Base-by-base conservation (phyloP, 2,797 vertebrate genomes). In the Trachurus trachurus region DNA sequence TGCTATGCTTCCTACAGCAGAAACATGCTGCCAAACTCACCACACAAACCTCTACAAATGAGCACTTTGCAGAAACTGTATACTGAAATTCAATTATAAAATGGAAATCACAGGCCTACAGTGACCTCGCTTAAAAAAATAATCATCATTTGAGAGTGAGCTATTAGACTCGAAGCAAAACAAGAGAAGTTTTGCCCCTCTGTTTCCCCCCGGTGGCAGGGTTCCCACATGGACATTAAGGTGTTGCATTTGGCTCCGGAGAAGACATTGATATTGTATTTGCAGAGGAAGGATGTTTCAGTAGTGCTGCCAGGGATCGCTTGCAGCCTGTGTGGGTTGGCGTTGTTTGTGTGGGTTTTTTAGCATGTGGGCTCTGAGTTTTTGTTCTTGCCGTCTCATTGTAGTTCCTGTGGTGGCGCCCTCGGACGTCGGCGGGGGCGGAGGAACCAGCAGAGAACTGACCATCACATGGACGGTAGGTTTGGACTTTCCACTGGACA, bases 401-500 rank as follows among this genome's bases (percentile, higher is more conserved):
- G 82, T 88, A 99, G 98, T 92, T 94, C 98, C 98, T 90, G 96
- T 96, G 84, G 97, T 99, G 94, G 97, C 97, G 84, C 98, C 98
- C 81, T 98, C 98, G 66, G 96, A 98, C 84, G 94, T 99, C 2
- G 93, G 96, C 52, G 98, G 98, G 71, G 98, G 98, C 0, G 98
- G 98, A 39, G 98, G 98, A 83, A 95, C 93, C 65, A 97, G 96
- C 90, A 93, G 96, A 84, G 98, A 99, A 76, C 93, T 99, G 92
- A 98, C 94, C 73, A 98, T 99, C 92, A 99, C 96, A 0, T 99
- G 98, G 98, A 97, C 96, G 93, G 98, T 99, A 94, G 50, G 96
- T 95, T 79, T 71, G 83, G 45, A 70, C 31, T 83, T 81, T 80
- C 71, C 78, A 70, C 26, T 39, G 66, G 5, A 19, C 31, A n/a